phyloP scores from a whole-genome alignment of 2,113 vertebrate genomes.

The Oncorhynchus tshawytscha region DNA sequence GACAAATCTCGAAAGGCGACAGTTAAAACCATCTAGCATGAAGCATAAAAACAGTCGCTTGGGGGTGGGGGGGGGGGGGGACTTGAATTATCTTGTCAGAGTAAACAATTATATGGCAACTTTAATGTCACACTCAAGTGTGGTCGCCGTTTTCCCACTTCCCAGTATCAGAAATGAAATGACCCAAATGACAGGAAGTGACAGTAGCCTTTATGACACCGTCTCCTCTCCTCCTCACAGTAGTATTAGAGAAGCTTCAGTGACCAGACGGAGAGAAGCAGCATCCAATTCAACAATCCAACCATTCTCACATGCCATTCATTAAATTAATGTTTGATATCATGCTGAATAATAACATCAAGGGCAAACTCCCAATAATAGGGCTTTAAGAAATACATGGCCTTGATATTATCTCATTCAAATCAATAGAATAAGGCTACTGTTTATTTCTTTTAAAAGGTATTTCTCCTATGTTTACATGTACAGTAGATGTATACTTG shows the following conservation, averaged over 20 bases:
- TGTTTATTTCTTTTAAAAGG: background rate
- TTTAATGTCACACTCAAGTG: conserved; percentile 14
- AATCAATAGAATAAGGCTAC: background rate
- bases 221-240: conserved; percentile 30
- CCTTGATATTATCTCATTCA: background rate
- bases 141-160: background rate
- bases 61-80: background rate
- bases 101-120: conserved; percentile 19
- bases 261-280: conserved; percentile 33
- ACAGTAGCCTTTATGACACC: conserved; percentile 33
- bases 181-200: conserved; percentile 18
- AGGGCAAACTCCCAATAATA: background rate
- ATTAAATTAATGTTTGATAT: background rate
- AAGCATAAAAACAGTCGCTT: conserved; percentile 21
- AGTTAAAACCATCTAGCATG: background rate
- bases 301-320: conserved; percentile 17
- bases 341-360: background rate
- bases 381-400: background rate
- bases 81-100: conserved; percentile 8
- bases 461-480: too few species aligned
- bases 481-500: too few species aligned
- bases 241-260: conserved; percentile 41
- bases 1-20: background rate
- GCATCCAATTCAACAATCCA: conserved; percentile 13
- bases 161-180: background rate